These are phyloP conservation scores for Reticulitermes lucifugus DNA, from an alignment of 2,888 invertebrate species.

Conservation along the genomic window DNA sequence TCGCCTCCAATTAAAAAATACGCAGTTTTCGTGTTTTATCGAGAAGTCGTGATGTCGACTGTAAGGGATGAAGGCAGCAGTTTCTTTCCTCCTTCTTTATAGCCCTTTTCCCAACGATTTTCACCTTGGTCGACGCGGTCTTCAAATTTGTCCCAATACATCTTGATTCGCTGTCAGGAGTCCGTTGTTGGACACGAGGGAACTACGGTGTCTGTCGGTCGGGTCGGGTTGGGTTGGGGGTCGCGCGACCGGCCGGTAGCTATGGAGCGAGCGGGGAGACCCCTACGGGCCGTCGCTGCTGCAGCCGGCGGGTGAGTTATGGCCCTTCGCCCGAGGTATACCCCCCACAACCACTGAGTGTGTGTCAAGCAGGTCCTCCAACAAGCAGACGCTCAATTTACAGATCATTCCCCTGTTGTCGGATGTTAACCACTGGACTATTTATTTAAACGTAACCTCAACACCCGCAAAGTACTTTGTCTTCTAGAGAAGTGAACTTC, in stretches of 20 bases:
- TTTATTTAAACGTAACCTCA: slow-evolving; percentile 43
- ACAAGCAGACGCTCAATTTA: slow-evolving; percentile 36
- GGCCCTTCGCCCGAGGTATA: slow-evolving; percentile 29
- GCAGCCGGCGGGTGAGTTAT: slow-evolving; percentile 25
- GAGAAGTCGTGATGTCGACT: neutral
- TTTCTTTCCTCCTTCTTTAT: neutral
- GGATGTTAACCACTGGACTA: slow-evolving; percentile 39
- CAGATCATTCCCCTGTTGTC: slow-evolving; percentile 43
- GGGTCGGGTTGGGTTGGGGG: slow-evolving; percentile 5
- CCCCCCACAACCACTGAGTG: slow-evolving; percentile 8
- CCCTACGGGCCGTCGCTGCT: slow-evolving; percentile 15
- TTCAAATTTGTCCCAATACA: slow-evolving; percentile 43
- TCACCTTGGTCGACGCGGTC: neutral
- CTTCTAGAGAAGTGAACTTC: slow-evolving; percentile 30
- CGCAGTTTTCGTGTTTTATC: too few relatives aligned
- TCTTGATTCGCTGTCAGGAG: slow-evolving; percentile 50
- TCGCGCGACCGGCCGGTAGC: slow-evolving; percentile 23
- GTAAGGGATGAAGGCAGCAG: neutral
- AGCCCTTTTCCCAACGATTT: neutral
- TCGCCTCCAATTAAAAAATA: too few relatives aligned
- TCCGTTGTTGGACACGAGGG: slow-evolving; percentile 25
- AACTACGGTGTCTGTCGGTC: neutral
- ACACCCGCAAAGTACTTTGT: slow-evolving; percentile 48
- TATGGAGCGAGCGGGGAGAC: neutral
- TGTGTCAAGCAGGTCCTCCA: slow-evolving; percentile 32